phyloP scores from a whole-genome alignment of 2,113 vertebrate species.

The Sula dactylatra region DNA sequence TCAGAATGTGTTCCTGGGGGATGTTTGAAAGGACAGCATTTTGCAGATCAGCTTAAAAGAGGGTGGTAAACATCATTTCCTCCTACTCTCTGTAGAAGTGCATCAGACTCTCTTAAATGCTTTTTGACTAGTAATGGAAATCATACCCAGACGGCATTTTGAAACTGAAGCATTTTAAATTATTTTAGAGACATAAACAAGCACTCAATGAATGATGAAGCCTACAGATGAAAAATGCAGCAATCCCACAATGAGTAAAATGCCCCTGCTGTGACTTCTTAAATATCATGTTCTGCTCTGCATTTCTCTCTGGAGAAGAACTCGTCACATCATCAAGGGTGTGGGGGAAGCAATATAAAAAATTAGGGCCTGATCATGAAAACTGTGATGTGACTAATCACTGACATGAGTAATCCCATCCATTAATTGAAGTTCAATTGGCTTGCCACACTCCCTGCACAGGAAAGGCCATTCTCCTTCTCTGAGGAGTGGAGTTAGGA shows the following conservation, averaged over 20 bases:
- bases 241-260: not conserved
- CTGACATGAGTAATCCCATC: not conserved
- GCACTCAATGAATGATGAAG: not conserved
- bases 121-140: not conserved
- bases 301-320: not conserved
- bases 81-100: slow-evolving; percentile 23
- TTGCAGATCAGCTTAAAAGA: not conserved
- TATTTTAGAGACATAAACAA: not conserved
- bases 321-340: not conserved
- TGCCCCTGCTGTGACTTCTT: not conserved
- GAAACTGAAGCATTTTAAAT: not conserved
- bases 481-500: not conserved
- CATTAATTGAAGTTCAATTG: not conserved
- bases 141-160: not conserved
- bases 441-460: not conserved
- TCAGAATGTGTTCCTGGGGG: not conserved
- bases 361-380: not conserved
- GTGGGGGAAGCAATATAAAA: not conserved
- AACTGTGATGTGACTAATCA: slow-evolving; percentile 1
- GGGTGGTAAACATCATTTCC: slow-evolving; percentile 26
- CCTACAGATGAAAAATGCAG: not conserved
- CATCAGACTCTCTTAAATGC: not conserved
- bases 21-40: slow-evolving; percentile 16
- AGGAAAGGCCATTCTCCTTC: not conserved
- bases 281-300: not conserved